phyloP scores from a whole-genome alignment of 2,888 invertebrate species.

The Folsomia candida region DNA sequence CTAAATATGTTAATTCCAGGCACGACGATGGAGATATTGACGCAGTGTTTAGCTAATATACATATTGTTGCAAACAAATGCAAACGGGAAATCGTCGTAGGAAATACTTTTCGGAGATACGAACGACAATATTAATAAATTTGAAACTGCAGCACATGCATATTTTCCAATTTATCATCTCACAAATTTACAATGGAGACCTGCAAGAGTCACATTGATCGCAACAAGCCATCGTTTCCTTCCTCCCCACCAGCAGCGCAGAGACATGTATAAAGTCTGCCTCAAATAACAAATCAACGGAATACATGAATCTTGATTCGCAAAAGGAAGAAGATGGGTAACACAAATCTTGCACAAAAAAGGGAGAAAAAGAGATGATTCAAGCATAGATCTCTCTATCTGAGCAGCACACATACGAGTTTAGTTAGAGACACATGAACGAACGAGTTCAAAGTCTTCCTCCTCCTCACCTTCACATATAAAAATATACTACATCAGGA shows the following conservation, averaged over 20 bases:
- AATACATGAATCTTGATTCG: neutral
- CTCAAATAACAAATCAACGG: neutral
- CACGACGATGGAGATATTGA: too few relatives aligned
- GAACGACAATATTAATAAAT: too few relatives aligned
- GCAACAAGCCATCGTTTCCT: neutral
- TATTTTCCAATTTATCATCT: neutral
- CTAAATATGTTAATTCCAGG: too few relatives aligned
- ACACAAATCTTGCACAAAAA: too few relatives aligned
- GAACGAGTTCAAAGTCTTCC: too few relatives aligned
- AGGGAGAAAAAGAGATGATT: neutral
- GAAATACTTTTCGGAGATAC: too few relatives aligned
- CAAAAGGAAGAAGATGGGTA: neutral
- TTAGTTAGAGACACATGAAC: too few relatives aligned
- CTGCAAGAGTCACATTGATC: neutral
- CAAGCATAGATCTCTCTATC: too few relatives aligned
- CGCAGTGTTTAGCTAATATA: too few relatives aligned
- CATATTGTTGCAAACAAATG: too few relatives aligned
- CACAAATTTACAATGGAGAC: neutral
- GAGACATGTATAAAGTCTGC: neutral
- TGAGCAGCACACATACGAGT: too few relatives aligned
- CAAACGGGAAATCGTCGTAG: too few relatives aligned
- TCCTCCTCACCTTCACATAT: neutral
- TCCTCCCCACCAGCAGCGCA: neutral
- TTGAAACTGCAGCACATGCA: neutral
- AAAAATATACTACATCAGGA: neutral